phyloP scores from a whole-genome alignment of 92 coral and sea anemone species.

The Zoanthus sociatus region DNA sequence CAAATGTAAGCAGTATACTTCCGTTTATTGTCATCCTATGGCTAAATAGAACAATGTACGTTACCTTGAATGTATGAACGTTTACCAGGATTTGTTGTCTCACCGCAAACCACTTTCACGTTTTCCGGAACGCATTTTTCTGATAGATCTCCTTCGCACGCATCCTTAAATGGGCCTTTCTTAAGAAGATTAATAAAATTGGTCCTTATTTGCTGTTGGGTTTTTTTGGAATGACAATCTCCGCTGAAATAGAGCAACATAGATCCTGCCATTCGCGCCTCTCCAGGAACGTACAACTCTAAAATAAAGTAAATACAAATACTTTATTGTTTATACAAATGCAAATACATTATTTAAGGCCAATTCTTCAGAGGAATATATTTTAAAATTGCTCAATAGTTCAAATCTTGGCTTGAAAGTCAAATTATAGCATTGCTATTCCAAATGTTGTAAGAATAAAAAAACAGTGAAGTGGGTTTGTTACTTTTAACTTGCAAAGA shows the following conservation, averaged over 20 bases:
- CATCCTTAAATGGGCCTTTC: not conserved
- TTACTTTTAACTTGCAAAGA: too few species aligned
- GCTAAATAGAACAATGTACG: not conserved
- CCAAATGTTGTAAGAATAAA: too few species aligned
- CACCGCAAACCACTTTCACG: slow-evolving; percentile 33
- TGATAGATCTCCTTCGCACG: not conserved
- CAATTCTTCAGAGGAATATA: too few species aligned
- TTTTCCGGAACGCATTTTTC: slow-evolving; percentile 17
- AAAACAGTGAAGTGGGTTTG: too few species aligned
- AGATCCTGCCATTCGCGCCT: slow-evolving; percentile 21
- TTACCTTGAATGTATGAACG: not conserved
- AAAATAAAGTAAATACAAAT: not conserved
- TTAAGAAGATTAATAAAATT: slow-evolving; percentile 10
- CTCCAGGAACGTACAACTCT: slow-evolving; percentile 25
- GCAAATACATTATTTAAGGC: not conserved
- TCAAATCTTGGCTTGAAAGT: too few species aligned
- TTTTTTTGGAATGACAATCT: slow-evolving; percentile 4
- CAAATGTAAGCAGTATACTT: not conserved
- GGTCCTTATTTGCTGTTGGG: slow-evolving; percentile 25
- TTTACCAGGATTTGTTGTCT: not conserved
- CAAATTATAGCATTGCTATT: too few species aligned
- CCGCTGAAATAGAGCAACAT: slow-evolving; percentile 36
- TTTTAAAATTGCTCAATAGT: too few species aligned
- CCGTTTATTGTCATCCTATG: not conserved
- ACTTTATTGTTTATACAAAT: too few species aligned